These are phyloP conservation scores for Helostoma temminkii DNA, from an alignment of 2,797 vertebrate species.

Conservation along the genomic window DNA sequence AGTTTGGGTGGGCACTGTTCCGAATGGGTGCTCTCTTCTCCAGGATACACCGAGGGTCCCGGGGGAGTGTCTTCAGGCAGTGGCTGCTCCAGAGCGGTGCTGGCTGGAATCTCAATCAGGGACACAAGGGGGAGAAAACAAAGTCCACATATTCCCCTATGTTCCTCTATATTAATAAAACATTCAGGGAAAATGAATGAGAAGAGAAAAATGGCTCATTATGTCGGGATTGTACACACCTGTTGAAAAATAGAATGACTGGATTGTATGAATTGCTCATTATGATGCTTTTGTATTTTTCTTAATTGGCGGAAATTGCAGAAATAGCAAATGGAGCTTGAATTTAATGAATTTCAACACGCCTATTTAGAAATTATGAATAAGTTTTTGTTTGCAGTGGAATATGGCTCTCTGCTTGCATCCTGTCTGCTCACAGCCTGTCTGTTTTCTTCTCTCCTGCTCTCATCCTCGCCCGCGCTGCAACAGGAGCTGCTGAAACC, in stretches of 20 bases:
- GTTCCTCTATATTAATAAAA: conserved; percentile 53
- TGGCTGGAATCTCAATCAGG: conserved; percentile 79
- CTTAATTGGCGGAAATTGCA: conserved; percentile 60
- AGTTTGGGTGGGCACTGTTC: conserved; percentile 82
- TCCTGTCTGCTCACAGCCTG: conserved; percentile 73
- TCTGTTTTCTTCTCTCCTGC: conserved; percentile 68
- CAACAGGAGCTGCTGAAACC: conserved; percentile 86
- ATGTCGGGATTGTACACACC: conserved; percentile 38
- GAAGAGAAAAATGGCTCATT: conserved; percentile 54
- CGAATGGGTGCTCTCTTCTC: conserved; percentile 78
- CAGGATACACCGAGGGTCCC: conserved; percentile 68
- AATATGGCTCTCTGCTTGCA: conserved; percentile 55
- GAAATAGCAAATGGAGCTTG: conserved; percentile 48
- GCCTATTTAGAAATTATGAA: conserved; percentile 47
- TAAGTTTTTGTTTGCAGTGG: conserved; percentile 36
- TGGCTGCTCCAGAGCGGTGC: conserved; percentile 62
- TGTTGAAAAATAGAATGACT: conserved; percentile 42
- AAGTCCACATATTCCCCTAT: conserved; percentile 55
- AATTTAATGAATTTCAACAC: conserved; percentile 55
- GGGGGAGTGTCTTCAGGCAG: conserved; percentile 71
- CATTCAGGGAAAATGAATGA: conserved; percentile 27
- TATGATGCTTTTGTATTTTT: conserved; percentile 53
- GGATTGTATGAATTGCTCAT: conserved; percentile 43
- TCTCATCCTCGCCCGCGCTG: conserved; percentile 68
- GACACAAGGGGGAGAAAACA: conserved; percentile 39